Evolutionary conservation across 1,140 invertebrate genomes (phyloP).

Genomic region (Penaeus japonicus): DNA sequence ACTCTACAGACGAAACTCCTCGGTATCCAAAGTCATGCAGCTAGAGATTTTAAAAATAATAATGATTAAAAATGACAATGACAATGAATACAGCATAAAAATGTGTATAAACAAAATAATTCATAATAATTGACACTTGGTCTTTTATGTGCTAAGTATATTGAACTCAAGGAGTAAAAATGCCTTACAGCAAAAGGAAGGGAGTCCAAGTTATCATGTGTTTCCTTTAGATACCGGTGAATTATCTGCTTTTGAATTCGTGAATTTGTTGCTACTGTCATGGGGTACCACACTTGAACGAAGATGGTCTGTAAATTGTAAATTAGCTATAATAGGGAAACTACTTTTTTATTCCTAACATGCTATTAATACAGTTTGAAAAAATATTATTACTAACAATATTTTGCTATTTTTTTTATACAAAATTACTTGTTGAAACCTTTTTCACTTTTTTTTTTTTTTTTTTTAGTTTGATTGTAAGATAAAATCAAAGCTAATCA

Average conservation of each 20-base stretch:
- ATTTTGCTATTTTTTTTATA: not conserved
- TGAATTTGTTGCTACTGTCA: constrained; percentile 68
- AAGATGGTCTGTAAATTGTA: constrained; percentile 64
- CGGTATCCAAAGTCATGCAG: constrained; percentile 64
- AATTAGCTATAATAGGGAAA: too few species aligned
- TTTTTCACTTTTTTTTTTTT: too few species aligned
- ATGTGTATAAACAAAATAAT: too few species aligned
- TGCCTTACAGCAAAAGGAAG: constrained; percentile 61
- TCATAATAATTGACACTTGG: too few species aligned
- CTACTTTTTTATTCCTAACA: too few species aligned
- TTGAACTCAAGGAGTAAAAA: not conserved
- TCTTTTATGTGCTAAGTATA: too few species aligned
- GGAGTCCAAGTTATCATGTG: constrained; percentile 63
- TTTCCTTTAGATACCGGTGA: constrained; percentile 64
- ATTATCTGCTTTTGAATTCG: constrained; percentile 66
- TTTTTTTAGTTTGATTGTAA: too few species aligned
- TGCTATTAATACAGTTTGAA: too few species aligned
- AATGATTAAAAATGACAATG: too few species aligned
- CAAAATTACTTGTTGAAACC: too few species aligned
- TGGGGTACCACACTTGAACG: constrained; percentile 68
- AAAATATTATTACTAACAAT: not conserved
- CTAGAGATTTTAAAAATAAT: constrained; percentile 59
- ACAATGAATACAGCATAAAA: not conserved
- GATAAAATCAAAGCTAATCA: too few species aligned
- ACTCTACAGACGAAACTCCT: constrained; percentile 59